phyloP scores from a whole-genome alignment of 2,113 vertebrate species.

The Melospiza georgiana region DNA sequence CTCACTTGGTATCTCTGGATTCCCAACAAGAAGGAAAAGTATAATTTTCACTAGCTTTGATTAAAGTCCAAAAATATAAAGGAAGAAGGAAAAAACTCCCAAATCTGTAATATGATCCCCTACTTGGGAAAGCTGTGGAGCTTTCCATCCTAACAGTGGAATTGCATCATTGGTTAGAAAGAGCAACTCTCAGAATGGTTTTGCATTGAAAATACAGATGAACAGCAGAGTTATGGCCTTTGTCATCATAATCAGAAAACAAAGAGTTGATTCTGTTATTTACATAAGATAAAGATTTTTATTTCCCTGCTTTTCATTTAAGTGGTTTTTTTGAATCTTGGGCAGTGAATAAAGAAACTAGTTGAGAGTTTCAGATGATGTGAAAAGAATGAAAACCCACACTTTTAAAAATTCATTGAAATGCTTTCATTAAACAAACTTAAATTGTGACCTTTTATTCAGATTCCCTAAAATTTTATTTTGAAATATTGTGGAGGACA shows the following conservation, averaged over 20 bases:
- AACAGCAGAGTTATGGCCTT: neutral
- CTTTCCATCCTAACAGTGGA: neutral
- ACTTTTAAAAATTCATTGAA: neutral
- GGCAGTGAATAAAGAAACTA: neutral
- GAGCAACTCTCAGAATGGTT: neutral
- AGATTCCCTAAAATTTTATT: neutral
- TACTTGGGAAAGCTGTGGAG: neutral
- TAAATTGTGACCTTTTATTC: neutral
- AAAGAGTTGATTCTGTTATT: neutral
- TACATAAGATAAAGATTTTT: neutral
- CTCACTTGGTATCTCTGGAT: neutral
- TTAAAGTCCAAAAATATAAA: neutral
- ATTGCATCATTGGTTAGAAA: neutral
- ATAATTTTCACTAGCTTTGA: neutral
- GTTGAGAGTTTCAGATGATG: neutral
- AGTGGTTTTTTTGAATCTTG: neutral
- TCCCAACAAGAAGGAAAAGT: neutral
- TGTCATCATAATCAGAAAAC: neutral
- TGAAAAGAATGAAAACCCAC: neutral
- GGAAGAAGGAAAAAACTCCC: neutral
- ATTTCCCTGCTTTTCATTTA: neutral
- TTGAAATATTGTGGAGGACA: neutral
- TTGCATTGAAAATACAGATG: neutral
- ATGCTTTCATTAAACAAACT: neutral
- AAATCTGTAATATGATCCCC: accelerated